Evolutionary conservation across 2,113 vertebrate species (phyloP), one percentile per base, ranked within the genome.

Genomic region (Noturus placidus): DNA sequence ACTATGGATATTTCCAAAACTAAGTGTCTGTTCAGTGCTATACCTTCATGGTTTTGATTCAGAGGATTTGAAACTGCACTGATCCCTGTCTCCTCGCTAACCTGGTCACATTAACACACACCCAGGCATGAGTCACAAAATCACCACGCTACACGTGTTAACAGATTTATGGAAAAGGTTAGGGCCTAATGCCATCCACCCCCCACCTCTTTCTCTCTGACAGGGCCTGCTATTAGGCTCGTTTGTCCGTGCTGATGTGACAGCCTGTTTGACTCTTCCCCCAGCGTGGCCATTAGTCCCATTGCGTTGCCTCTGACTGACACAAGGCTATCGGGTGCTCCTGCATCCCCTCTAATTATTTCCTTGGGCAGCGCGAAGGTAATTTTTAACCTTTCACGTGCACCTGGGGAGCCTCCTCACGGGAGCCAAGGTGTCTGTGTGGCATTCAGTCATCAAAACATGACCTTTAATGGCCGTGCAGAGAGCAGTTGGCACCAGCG

Each of bases 311-410:
- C 97, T 97, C 98, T 97, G 97, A 98, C 97, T 97, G 95, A 96
- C 96, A 96, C 96, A 93, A 97, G 96, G 96, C 97, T 96, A 97
- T 97, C 96, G 96, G 96, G 95, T 96, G 95, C 96, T 96, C 96
- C 94, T 97, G 97, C 98, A 98, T 98, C 96, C 96, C 97, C 97
- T 97, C 96, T 99, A 99, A 99, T 99, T 99, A 99, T 99, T 98
- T 98, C 97, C 97, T 97, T 97, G 95, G 93, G 91, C 97, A 96
- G 96, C 97, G 96, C 97, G 96, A 97, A 99, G 97, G 98, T 99
- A 98, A 99, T 99, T 99, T 99, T 97, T 99, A 99, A 99, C 98
- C 98, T 99, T 99, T 99, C 96, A 97, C 97, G 95, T 97, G 97
- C 98, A 99, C 97, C 98, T 99, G 97, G 98, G 98, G 97, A 99